Conservation (phyloP, 1,140 invertebrate species). For the Anoplolepis gracilipes region DNA sequence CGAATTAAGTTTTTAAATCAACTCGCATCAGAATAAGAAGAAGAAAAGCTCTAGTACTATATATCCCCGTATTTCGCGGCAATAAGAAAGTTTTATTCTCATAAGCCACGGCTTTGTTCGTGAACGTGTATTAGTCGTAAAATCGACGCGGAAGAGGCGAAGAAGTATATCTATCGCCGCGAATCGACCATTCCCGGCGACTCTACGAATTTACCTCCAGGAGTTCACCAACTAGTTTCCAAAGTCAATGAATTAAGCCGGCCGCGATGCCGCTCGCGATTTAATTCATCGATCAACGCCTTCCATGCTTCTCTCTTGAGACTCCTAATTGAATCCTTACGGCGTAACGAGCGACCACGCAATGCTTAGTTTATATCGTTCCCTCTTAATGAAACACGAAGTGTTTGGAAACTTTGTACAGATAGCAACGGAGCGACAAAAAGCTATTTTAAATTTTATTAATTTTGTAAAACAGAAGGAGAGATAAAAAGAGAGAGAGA, state of each 20-base stretch:
- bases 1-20: constrained; percentile 19
- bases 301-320: constrained; percentile 46
- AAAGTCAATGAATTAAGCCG: constrained; percentile 66
- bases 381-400: constrained; percentile 52
- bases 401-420: constrained; percentile 30
- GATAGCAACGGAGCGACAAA: constrained; percentile 14
- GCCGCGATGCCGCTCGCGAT: constrained; percentile 54
- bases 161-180: constrained; percentile 54
- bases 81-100: constrained; percentile 45
- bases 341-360: constrained; percentile 57
- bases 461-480: background rate
- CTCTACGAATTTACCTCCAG: constrained; percentile 48
- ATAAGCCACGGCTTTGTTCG: constrained; percentile 55
- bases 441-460: constrained; percentile 5
- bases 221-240: constrained; percentile 61
- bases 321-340: constrained; percentile 61
- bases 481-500: background rate
- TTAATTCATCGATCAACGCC: constrained; percentile 64
- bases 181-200: constrained; percentile 39
- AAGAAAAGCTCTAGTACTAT: background rate
- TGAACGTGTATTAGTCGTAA: constrained; percentile 49
- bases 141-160: constrained; percentile 48
- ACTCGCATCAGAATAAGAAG: background rate
- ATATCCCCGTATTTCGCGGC: background rate
- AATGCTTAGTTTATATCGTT: constrained; percentile 54